Base-by-base conservation (phyloP, 2,888 invertebrate genomes). In the Malachius bipustulatus region DNA sequence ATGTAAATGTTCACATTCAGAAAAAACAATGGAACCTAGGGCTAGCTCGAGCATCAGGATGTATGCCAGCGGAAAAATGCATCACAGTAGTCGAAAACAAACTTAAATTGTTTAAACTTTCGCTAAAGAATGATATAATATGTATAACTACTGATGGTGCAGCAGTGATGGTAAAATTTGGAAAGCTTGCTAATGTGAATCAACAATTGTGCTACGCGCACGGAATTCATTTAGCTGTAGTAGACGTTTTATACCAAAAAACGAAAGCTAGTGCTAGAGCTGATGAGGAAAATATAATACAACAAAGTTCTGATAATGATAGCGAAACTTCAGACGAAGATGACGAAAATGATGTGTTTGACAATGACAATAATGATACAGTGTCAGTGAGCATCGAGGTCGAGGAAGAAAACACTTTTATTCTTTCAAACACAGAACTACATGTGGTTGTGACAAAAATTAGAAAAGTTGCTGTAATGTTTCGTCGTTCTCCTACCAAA, bases 111-210 rank as follows among this genome's bases (percentile, higher is more conserved):
- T 48, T 41, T 47, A 40, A 35, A 26, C 30, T 50, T 26, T 29
- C 26, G 38, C 41, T 51, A 6, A 48, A 54, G 4, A 31, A 47
- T 26, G 47, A 50, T 45, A 44, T 52, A 19, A 39, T 52, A 30
- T 34, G 34, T 35, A 47, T 50, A 33, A 50, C 47, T 4, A 51
- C 49, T 33, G 51, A 52, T 47, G 51, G 47, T 11, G 48, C 51
- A 12, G 42, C 36, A 35, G 49, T 51, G 3, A 53, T 51, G 50
- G 36, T 32, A n/a, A 54, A 54, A 32, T 12, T 50, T 3, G 52
- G 49, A 8, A 38, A 36, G 11, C 37, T 47, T 34, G 46, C 51
- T 10, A 6, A 26, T 19, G 39, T 45, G n/a, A 8, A 34, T 35
- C 48, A 52, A n/a, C 50, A 50, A 38, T 28, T 40, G 8, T 40